Evolutionary conservation across 2,797 vertebrate species (phyloP), one percentile per base, ranked within the genome.

Genomic region (Furcifer pardalis): DNA sequence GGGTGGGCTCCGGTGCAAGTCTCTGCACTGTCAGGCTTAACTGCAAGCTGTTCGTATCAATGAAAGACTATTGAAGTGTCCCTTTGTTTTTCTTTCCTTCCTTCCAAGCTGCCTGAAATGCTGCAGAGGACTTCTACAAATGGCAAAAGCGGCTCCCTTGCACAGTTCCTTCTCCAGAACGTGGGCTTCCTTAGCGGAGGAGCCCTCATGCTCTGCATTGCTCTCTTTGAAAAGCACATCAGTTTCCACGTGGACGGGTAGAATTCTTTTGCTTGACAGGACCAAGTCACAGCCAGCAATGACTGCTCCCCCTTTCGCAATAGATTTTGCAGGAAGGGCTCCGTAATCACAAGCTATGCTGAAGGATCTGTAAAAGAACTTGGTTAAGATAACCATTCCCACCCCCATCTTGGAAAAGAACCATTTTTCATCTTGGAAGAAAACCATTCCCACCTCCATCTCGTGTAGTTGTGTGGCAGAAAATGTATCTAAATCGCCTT

Each of bases 121-220:
- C 90, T 96, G 40, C 91, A 91, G 1, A 87, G 92, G 9, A 86
- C 84, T 1, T 79, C 88, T 13, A 25, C 10, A 10, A 65, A 44
- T 25, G 10, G 84, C 32, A 1, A 78, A 35, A 56, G 68, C 56
- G 81, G 73, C 17, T 68, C 91, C 44, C 81, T 93, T 84, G 80
- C 81, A 84, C 91, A 90, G 44, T 96, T 91, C 87, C 3, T 93
- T 42, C 95, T 95, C 92, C 96, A 85, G 92, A 96, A 94, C 86
- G n/a, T 88, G 65, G 97, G 97, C 2, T 94, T 97, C 89, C 90
- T 97, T 80, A 86, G 95, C 75, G 97, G 97, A 30, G 92, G 94
- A 0, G 79, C 89, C 81, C 91, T 96, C 92, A 97, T 97, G 97
- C 59, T 97, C 76, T 94, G 95, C 91, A 96, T 97, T 7, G 96